Base-by-base conservation (phyloP, 2,888 invertebrate genomes). In the Tethea ocularis region DNA sequence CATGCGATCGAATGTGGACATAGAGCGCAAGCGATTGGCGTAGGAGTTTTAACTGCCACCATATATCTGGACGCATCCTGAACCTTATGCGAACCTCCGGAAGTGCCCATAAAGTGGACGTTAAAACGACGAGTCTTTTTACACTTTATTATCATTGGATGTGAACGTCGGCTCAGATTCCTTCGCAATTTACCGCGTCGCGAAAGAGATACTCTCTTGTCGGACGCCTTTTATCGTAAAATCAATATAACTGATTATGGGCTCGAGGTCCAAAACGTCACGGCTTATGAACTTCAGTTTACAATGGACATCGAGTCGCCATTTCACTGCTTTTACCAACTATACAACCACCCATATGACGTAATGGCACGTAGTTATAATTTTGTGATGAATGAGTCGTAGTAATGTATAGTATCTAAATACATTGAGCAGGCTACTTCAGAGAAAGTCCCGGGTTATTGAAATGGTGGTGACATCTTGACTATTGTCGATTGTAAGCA, bases 81-180 rank as follows among this genome's bases (percentile, higher is more conserved):
- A 85, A 84, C 87, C 88, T 85, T 86, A 80, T 82, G 86, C 84
- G 85, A 80, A 84, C 82, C 83, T 77, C 78, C 83, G 86, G 86
- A 91, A 91, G 89, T 86, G 83, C 83, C 89, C 87, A 90, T 93
- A 93, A 92, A 93, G 88, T 82, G 86, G 81, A 86, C 92, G 89
- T 91, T 92, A 92, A 91, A 93, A 84, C 86, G 90, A 85, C 86
- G 88, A 91, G 86, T 91, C 91, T 93, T 93, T 91, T 92, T 92
- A 93, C 89, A 88, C 87, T 93, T 93, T 93, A 92, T 93, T 93
- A 91, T 93, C 89, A 93, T 93, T 93, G 92, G 89, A 90, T 91
- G 91, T 88, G 91, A 91, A 84, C 88, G 86, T 75, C 79, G 83
- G 88, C 89, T 91, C 90, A 90, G 92, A 93, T 93, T 91, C 88